Evolutionary conservation across 2,113 vertebrate species (phyloP).

Genomic region (Phylloscopus whistleri): DNA sequence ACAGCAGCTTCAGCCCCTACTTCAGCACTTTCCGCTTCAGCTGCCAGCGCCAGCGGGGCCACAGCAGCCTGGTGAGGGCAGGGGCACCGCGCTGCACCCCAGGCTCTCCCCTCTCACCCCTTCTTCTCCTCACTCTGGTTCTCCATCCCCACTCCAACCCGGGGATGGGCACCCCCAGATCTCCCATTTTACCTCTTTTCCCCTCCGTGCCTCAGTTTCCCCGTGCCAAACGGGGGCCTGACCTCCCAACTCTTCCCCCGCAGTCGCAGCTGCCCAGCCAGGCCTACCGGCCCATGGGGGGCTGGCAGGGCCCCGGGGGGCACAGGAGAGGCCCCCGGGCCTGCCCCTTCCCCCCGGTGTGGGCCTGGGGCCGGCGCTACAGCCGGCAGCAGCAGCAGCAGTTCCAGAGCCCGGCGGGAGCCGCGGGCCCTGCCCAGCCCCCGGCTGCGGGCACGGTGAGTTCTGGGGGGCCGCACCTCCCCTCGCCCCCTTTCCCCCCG

Average conservation of each 20-base stretch:
- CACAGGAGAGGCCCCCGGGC: background rate
- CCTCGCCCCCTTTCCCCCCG: background rate
- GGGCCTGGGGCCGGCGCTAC: constrained; percentile 90
- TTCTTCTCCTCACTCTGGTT: background rate
- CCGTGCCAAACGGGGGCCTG: background rate
- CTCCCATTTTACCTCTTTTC: background rate
- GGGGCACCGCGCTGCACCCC: background rate
- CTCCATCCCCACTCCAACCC: background rate
- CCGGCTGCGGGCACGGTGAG: constrained; percentile 71
- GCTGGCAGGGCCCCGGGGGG: constrained; percentile 64
- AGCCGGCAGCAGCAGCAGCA: constrained; percentile 68
- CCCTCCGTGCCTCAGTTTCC: background rate
- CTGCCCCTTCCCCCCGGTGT: constrained; percentile 54
- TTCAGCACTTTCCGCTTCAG: constrained; percentile 88
- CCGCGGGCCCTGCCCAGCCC: constrained; percentile 57
- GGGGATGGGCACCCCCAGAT: background rate
- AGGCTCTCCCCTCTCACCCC: background rate
- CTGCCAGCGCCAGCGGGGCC: constrained; percentile 84
- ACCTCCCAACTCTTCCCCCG: background rate
- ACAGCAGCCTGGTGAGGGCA: constrained; percentile 72
- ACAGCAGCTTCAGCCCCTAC: constrained; percentile 85
- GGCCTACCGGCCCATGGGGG: constrained; percentile 78
- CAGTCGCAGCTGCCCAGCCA: constrained; percentile 75
- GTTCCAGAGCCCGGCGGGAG: constrained; percentile 79
- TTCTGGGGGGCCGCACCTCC: background rate